Conservation (phyloP, 2,113 vertebrate species). For the Festucalex cinctus region DNA sequence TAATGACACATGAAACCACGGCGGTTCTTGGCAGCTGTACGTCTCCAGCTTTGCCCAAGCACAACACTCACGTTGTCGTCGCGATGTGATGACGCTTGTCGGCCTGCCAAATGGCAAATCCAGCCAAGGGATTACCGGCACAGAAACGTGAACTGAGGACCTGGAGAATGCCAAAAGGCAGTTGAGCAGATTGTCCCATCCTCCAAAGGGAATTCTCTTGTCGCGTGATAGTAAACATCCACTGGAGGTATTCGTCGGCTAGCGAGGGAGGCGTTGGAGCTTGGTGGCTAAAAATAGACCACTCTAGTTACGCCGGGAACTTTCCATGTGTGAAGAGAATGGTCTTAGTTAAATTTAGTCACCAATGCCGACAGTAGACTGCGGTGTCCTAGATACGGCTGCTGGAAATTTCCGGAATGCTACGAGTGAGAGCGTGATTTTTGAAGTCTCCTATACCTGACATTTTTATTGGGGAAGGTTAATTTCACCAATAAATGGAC, state of each 20-base stretch:
- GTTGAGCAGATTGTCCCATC: constrained; percentile 4
- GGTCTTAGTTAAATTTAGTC: constrained; percentile 11
- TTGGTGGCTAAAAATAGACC: not conserved
- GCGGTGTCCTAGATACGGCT: constrained; percentile 1
- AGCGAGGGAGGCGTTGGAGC: not conserved
- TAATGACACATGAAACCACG: constrained; percentile 10
- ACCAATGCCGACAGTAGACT: not conserved
- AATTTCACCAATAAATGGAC: not conserved
- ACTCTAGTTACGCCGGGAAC: not conserved
- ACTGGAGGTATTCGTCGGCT: not conserved
- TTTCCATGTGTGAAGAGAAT: constrained; percentile 11
- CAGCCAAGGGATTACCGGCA: constrained; percentile 22
- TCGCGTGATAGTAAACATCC: not conserved
- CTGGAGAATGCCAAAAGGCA: not conserved
- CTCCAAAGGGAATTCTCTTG: not conserved
- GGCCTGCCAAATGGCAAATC: constrained; percentile 40
- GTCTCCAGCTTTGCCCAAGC: not conserved
- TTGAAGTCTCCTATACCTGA: not conserved
- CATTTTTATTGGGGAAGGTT: not conserved
- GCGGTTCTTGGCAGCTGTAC: constrained; percentile 22
- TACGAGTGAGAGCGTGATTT: not conserved
- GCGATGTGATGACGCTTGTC: constrained; percentile 32
- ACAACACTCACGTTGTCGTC: not conserved
- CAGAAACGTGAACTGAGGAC: constrained; percentile 8
- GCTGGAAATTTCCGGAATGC: not conserved